Evolutionary conservation across 2,888 invertebrate genomes (phyloP).

Genomic region (Tachina fera): DNA sequence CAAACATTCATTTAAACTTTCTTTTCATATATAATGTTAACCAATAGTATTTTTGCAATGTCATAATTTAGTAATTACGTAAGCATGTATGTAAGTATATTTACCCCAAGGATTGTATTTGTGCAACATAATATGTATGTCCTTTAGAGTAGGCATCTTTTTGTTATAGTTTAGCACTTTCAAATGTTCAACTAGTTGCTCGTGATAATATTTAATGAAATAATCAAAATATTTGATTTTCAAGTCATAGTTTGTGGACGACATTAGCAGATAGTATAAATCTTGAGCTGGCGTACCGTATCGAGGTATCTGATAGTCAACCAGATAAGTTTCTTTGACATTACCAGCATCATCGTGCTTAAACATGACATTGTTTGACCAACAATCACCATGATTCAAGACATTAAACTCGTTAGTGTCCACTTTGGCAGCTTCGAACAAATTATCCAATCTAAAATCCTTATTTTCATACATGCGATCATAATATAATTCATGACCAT

Average conservation of each 20-base stretch:
- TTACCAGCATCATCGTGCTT: conserved; percentile 74
- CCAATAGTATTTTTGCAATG: too few relatives aligned
- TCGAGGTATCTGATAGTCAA: conserved; percentile 79
- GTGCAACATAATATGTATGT: conserved; percentile 77
- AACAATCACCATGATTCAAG: conserved; percentile 80
- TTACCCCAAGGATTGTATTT: conserved; percentile 77
- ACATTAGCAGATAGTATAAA: conserved; percentile 76
- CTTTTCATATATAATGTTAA: too few relatives aligned
- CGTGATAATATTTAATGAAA: conserved; percentile 79
- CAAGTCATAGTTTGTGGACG: conserved; percentile 77
- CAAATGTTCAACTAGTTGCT: conserved; percentile 76
- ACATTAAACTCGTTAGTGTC: conserved; percentile 77
- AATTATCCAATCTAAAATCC: conserved; percentile 64
- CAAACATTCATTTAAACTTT: too few relatives aligned
- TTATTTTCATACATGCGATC: conserved; percentile 72
- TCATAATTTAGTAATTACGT: too few relatives aligned
- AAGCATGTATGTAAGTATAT: neutral
- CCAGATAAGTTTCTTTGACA: conserved; percentile 76
- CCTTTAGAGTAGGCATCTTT: conserved; percentile 76
- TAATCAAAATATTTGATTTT: conserved; percentile 79
- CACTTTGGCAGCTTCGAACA: conserved; percentile 21
- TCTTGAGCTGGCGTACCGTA: conserved; percentile 79
- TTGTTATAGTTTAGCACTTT: conserved; percentile 76
- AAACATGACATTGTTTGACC: conserved; percentile 81
- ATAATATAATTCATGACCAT: conserved; percentile 73